Evolutionary conservation across 2,888 invertebrate species (phyloP).

Genomic region (Tupiocoris notatus): DNA sequence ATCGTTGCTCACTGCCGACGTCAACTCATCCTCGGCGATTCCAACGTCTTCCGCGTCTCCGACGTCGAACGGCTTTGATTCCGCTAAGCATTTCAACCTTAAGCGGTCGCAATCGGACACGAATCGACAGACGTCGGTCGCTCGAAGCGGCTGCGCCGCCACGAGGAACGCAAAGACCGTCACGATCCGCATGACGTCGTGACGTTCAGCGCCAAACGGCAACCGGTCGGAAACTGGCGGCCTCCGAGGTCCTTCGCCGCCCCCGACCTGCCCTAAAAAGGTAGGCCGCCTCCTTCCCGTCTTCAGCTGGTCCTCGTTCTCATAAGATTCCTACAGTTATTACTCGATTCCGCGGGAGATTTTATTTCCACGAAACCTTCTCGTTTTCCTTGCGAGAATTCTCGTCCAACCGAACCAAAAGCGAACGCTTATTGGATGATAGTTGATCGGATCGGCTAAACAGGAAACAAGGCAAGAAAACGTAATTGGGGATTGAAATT

Average conservation of each 20-base stretch:
- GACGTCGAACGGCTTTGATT: too few species aligned
- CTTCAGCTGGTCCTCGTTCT: background rate
- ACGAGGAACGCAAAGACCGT: background rate
- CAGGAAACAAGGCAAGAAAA: too few species aligned
- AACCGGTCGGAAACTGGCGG: background rate
- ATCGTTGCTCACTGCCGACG: too few species aligned
- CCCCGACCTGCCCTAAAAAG: slow-evolving; percentile 18
- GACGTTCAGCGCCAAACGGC: slow-evolving; percentile 1
- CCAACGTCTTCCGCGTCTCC: too few species aligned
- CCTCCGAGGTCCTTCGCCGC: background rate
- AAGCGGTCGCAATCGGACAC: background rate
- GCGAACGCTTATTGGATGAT: too few species aligned
- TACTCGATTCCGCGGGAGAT: background rate
- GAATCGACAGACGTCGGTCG: slow-evolving; percentile 4
- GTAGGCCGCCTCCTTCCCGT: background rate
- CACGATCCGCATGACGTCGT: background rate
- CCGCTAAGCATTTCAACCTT: too few species aligned
- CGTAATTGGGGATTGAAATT: too few species aligned
- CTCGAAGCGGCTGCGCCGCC: background rate
- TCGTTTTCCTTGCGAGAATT: too few species aligned
- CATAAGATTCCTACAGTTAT: background rate
- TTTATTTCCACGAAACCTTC: background rate
- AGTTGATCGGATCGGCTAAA: too few species aligned
- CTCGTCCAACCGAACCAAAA: too few species aligned
- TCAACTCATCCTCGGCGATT: too few species aligned